These are phyloP conservation scores for Polyommatus iphigenia DNA, from an alignment of 2,888 invertebrate species.

Conservation along the genomic window DNA sequence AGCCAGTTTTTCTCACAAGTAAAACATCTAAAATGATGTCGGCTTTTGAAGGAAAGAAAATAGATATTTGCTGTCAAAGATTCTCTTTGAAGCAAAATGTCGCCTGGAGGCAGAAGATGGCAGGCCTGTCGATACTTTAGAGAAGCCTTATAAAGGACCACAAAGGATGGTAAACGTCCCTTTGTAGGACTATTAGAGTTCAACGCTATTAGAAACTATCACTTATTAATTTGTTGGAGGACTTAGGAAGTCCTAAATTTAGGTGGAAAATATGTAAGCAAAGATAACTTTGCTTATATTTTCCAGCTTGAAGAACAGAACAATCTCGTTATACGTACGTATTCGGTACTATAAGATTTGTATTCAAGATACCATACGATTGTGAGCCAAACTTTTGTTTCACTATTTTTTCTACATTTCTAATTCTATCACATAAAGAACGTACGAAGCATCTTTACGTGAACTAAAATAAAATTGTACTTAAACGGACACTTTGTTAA, in stretches of 20 bases:
- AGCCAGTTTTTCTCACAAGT: neutral
- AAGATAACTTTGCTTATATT: neutral
- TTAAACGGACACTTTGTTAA: no score
- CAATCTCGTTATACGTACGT: no score
- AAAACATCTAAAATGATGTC: neutral
- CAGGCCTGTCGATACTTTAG: neutral
- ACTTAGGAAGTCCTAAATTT: neutral
- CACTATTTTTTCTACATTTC: no score
- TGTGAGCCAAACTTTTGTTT: no score
- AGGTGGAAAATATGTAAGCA: no score
- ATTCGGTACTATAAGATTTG: no score
- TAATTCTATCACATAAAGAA: no score
- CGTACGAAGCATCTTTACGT: no score
- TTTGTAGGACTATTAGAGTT: neutral
- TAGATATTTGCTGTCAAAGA: constrained; percentile 5
- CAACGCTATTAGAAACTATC: neutral
- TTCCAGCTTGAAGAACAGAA: no score
- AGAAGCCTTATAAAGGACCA: constrained; percentile 1
- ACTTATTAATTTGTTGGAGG: neutral
- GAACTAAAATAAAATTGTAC: no score
- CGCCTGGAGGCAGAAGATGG: neutral
- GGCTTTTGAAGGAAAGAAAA: neutral
- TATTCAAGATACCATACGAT: no score
- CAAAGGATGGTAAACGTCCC: neutral
- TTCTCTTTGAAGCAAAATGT: neutral